These are phyloP conservation scores for Sternotherus odoratus DNA, from an alignment of 2,797 vertebrate species.

Conservation along the genomic window DNA sequence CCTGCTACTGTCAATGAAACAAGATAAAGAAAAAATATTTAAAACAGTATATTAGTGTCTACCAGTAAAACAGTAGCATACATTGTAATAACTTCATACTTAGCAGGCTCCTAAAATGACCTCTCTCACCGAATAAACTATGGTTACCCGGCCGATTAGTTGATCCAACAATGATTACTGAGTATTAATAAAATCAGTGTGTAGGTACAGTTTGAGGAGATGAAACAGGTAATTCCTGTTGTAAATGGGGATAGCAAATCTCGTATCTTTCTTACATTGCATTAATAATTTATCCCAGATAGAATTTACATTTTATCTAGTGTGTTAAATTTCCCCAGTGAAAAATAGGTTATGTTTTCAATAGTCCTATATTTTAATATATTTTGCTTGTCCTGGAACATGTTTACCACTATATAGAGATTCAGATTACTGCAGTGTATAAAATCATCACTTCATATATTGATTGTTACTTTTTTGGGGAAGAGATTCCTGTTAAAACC, in stretches of 20 bases:
- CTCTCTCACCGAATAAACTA: neutral
- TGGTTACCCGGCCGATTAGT: neutral
- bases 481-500: constrained; percentile 49
- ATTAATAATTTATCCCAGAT: neutral
- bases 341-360: neutral
- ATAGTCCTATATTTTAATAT: neutral
- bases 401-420: neutral
- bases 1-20: constrained; percentile 20
- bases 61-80: neutral
- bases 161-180: neutral
- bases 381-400: neutral
- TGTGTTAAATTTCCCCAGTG: neutral
- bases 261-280: neutral
- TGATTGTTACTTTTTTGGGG: constrained; percentile 57
- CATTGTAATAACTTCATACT: neutral
- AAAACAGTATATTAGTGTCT: neutral
- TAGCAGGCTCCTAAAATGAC: constrained; percentile 11
- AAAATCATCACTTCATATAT: constrained; percentile 4
- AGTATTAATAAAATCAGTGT: neutral
- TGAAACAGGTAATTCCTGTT: neutral
- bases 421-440: neutral
- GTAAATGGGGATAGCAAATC: neutral
- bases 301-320: neutral
- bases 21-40: neutral
- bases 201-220: neutral